Conservation (phyloP, 2,797 vertebrate species). For the Lophura swinhoii region DNA sequence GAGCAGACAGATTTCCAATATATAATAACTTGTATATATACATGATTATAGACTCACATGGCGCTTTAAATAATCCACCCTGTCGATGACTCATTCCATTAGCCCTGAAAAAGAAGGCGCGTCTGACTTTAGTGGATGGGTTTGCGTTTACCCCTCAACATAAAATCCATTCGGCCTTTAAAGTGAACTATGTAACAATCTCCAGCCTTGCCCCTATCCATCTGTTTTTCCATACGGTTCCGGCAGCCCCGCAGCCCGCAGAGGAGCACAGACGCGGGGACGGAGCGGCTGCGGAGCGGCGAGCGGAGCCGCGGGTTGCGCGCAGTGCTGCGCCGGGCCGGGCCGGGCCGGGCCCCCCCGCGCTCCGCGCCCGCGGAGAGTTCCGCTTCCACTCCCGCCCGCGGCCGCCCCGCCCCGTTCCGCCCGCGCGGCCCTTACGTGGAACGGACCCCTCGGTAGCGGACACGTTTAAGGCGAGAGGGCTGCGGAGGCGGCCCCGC, state of each 20-base stretch:
- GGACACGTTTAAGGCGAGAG: slow-evolving; percentile 63
- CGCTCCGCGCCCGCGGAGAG: background rate
- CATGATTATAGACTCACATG: slow-evolving; percentile 90
- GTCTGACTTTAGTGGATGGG: slow-evolving; percentile 81
- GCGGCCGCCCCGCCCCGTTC: background rate
- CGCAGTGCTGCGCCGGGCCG: too few species aligned
- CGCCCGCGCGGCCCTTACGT: slow-evolving; percentile 6
- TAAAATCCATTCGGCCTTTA: slow-evolving; percentile 79
- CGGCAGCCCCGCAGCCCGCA: background rate
- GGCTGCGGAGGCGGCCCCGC: slow-evolving; percentile 14
- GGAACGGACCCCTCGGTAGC: slow-evolving; percentile 63
- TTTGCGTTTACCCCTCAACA: slow-evolving; percentile 81
- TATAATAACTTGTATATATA: slow-evolving; percentile 94
- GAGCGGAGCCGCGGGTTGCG: too few species aligned
- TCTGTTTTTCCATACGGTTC: background rate
- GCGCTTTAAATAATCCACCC: slow-evolving; percentile 89
- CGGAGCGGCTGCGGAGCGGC: background rate
- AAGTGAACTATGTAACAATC: slow-evolving; percentile 59
- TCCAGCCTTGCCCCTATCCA: background rate
- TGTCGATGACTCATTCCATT: slow-evolving; percentile 88
- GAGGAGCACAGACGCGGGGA: background rate
- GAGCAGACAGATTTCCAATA: slow-evolving; percentile 92
- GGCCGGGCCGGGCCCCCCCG: background rate
- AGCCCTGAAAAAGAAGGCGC: slow-evolving; percentile 78
- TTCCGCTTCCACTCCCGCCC: background rate